A percentile compares a stretch with the other conserved stretches of the same genome.
Conservation (phyloP, 2,113 vertebrate genomes). For the Oenanthe oenanthe region DNA sequence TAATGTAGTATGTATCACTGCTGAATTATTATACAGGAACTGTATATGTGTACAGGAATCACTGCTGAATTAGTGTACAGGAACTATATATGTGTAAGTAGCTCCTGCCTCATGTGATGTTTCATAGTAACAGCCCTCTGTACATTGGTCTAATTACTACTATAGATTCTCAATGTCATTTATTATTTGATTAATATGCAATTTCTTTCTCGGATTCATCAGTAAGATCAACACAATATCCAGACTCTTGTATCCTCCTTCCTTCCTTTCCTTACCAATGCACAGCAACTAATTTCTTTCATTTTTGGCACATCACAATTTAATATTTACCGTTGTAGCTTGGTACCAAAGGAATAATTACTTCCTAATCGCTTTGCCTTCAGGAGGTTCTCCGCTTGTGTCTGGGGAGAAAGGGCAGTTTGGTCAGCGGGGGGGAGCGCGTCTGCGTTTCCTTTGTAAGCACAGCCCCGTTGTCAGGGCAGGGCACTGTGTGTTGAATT, state of each 20-base stretch:
- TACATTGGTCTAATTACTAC: neutral
- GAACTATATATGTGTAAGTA: neutral
- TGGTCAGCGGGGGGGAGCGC: neutral
- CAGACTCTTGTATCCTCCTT: neutral
- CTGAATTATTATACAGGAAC: neutral
- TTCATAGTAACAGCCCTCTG: neutral
- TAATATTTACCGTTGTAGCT: constrained; percentile 16
- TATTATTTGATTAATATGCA: constrained; percentile 71
- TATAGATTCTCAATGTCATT: neutral
- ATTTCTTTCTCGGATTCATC: constrained; percentile 49
- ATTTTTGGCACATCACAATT: neutral
- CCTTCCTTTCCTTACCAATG: neutral
- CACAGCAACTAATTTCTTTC: neutral
- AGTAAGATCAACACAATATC: constrained; percentile 12
- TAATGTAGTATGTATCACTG: neutral
- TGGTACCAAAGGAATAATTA: constrained; percentile 24
- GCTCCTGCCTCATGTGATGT: neutral
- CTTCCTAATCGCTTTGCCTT: constrained; percentile 24
- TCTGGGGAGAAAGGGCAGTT: constrained; percentile 19
- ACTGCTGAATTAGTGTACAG: neutral
- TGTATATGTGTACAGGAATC: neutral
- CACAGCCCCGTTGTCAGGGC: constrained; percentile 12
- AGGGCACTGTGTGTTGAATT: constrained; percentile 32
- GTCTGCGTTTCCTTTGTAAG: constrained; percentile 16
- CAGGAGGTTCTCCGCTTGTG: neutral